phyloP scores from a whole-genome alignment of 2,888 invertebrate genomes.

The Hybos culiciformis region DNA sequence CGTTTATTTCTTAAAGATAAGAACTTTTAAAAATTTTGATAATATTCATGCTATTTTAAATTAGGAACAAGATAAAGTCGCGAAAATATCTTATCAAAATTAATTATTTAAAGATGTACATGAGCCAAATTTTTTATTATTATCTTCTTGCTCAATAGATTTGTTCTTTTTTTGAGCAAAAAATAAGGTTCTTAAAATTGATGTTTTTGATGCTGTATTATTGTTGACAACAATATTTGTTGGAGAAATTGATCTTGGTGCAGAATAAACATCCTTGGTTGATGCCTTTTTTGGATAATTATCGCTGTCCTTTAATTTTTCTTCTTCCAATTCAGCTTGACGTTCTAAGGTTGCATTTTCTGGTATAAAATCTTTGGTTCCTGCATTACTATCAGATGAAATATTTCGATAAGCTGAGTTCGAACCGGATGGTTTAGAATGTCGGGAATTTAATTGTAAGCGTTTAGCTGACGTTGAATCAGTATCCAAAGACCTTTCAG shows the following conservation, averaged over 20 bases:
- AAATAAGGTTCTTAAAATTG: conserved; percentile 20
- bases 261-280: not conserved
- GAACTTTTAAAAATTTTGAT: too few species aligned
- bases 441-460: conserved; percentile 17
- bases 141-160: not conserved
- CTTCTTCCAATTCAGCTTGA: conserved; percentile 18
- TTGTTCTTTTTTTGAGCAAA: conserved; percentile 16
- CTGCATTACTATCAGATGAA: conserved; percentile 20
- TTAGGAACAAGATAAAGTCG: too few species aligned
- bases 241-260: not conserved
- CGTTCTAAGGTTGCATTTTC: conserved; percentile 20
- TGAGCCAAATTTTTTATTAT: not conserved
- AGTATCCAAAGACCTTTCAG: conserved; percentile 19
- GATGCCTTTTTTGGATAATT: too few species aligned
- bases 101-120: not conserved
- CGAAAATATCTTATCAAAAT: too few species aligned
- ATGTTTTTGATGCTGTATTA: conserved; percentile 17
- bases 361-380: conserved; percentile 20
- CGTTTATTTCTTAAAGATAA: too few species aligned
- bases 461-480: conserved; percentile 17
- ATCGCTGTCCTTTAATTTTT: too few species aligned
- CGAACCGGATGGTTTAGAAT: conserved; percentile 18
- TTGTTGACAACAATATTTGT: not conserved
- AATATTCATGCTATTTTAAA: too few species aligned
- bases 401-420: conserved; percentile 21